phyloP scores from a whole-genome alignment of 2,888 invertebrate genomes.

The Drosophila gaucha region DNA sequence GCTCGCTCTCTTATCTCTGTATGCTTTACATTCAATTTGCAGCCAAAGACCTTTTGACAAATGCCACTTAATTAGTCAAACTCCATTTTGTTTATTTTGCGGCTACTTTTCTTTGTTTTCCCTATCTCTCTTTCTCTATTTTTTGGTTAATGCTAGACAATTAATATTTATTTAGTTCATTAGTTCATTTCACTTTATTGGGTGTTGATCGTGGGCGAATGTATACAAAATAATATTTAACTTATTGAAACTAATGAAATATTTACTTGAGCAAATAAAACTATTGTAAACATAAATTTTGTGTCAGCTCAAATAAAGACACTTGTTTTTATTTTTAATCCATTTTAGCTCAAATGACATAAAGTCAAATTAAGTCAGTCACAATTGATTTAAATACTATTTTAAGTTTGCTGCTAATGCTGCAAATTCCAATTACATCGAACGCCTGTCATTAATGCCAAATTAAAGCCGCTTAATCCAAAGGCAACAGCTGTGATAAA shows the following conservation, averaged over 20 bases:
- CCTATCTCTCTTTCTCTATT: neutral
- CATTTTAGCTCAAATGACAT: neutral
- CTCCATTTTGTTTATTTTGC: constrained; percentile 43
- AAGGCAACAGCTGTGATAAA: constrained; percentile 52
- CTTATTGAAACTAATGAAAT: constrained; percentile 26
- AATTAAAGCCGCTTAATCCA: constrained; percentile 42
- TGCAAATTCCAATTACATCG: constrained; percentile 50
- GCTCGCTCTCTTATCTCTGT: constrained; percentile 56
- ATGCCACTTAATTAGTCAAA: constrained; percentile 67
- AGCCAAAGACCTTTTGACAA: constrained; percentile 59
- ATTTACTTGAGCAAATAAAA: neutral
- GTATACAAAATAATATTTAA: neutral
- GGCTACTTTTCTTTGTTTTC: constrained; percentile 38
- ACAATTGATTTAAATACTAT: constrained; percentile 55
- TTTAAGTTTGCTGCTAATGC: constrained; percentile 36
- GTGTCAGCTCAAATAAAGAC: neutral
- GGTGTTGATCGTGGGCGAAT: constrained; percentile 29
- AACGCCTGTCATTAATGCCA: constrained; percentile 45
- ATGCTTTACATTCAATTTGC: constrained; percentile 70
- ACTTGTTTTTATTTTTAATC: too few species aligned
- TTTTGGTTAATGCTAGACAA: constrained; percentile 47
- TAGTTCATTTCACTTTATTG: constrained; percentile 33
- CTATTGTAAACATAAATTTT: neutral
- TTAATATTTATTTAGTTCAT: constrained; percentile 60
- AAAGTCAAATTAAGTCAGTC: constrained; percentile 1